Evolutionary conservation across 2,113 vertebrate species (phyloP), one percentile per base, ranked within the genome.

Genomic region (Brachyhypopomus gauderio): DNA sequence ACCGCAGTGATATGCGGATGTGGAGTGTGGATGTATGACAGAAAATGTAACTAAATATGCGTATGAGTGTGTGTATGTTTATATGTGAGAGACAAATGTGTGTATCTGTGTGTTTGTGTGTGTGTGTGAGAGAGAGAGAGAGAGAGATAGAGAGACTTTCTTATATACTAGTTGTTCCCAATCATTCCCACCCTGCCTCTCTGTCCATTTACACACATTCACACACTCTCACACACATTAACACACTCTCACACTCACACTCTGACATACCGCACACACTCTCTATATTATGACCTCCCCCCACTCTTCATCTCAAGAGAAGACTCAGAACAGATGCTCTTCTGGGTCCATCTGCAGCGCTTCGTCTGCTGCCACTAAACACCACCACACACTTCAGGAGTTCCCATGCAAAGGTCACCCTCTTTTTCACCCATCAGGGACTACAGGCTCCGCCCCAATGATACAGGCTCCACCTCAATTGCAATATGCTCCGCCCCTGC

Each of bases 341-440:
- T 83, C 76, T 81, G 79, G 85, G 81, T 90, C 90, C 91, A 92
- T 92, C 90, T 93, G 90, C 88, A 52, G 52, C 27, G 82, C 84
- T 84, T 89, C 88, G 89, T 91, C 90, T 93, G 92, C 88, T 90
- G 83, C 75, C 78, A 62, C 79, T 85, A 71, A 25, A 55, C 78
- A 62, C 87, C 89, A 92, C 91, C 91, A 92, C 92, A 89, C 87
- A 88, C 89, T 92, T 89, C 90, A 88, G 86, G 88, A 91, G 87
- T 87, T 90, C 88, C 87, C 90, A 84, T 85, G 88, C 88, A 90
- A 89, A 88, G 36, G 72, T 78, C 82, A 27, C 62, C 67, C 69
- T 73, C 55, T 63, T 52, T 52, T 66, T 73, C 22, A 64, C 72
- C 59, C 19, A 56, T 56, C 59, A 5, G 34, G 56, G 38, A 64